Evolutionary conservation across 2,113 vertebrate genomes (phyloP).

Genomic region (Daphoenositta chrysoptera): DNA sequence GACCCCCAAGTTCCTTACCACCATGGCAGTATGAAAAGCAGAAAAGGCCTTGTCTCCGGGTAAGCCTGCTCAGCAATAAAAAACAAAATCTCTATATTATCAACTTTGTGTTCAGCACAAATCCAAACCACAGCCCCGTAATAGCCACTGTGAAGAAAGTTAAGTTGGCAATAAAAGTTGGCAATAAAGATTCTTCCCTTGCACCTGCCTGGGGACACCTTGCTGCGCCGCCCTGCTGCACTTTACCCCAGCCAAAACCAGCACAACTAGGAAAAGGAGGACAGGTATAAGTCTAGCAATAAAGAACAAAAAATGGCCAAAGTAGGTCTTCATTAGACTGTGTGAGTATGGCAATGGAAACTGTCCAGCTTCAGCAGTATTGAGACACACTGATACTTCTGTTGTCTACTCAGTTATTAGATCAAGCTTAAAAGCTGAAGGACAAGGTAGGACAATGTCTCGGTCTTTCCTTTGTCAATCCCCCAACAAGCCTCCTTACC

Average conservation of each 20-base stretch:
- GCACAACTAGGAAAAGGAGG: neutral
- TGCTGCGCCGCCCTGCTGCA: no score
- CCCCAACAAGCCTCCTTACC: accelerated
- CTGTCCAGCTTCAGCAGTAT: neutral
- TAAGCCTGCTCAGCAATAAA: neutral
- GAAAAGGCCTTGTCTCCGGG: neutral
- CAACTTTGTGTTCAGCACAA: neutral
- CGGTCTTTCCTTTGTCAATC: neutral
- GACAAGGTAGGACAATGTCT: neutral
- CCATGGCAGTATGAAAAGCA: neutral
- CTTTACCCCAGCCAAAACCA: neutral
- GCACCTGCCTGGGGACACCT: no score
- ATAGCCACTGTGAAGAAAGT: neutral
- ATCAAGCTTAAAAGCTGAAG: neutral
- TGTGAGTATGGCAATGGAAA: neutral
- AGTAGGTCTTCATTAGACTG: neutral
- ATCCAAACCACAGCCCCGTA: neutral
- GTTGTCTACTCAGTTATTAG: neutral
- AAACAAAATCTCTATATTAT: neutral
- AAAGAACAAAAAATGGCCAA: neutral
- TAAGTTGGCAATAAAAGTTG: no score
- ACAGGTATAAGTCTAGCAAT: neutral
- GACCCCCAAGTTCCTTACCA: neutral
- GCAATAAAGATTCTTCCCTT: no score
- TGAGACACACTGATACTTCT: neutral